phyloP scores from a whole-genome alignment of 1,140 invertebrate species.

The Leptopilina clavipes region DNA sequence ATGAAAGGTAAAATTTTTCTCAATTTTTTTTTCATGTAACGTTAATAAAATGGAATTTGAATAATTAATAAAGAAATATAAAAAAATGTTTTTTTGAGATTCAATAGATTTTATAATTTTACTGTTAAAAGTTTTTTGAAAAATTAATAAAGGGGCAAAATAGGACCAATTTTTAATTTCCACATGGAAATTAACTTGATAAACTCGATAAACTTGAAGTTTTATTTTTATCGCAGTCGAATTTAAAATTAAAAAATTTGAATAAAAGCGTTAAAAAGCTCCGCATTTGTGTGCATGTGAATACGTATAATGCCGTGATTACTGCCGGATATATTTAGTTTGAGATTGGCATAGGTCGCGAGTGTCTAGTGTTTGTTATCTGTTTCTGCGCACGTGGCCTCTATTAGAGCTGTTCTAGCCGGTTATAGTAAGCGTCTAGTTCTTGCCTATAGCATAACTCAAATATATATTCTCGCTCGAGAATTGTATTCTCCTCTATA shows the following conservation, averaged over 20 bases:
- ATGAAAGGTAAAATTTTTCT: no score
- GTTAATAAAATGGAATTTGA: no score
- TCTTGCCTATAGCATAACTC: conserved; percentile 42
- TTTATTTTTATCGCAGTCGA: not conserved
- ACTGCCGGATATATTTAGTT: conserved; percentile 70
- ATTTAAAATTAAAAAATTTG: not conserved
- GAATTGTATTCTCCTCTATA: no score
- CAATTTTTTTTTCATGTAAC: no score
- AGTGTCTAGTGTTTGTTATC: conserved; percentile 61
- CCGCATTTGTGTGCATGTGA: conserved; percentile 32
- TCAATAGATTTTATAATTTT: no score
- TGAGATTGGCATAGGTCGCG: conserved; percentile 71
- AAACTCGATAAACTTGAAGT: no score
- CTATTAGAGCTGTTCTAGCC: conserved; percentile 60
- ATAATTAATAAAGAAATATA: no score
- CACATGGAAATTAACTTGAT: no score
- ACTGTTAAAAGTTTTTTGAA: no score
- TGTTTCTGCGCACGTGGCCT: conserved; percentile 69
- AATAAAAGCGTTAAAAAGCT: not conserved
- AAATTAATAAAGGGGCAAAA: no score
- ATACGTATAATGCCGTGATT: conserved; percentile 58
- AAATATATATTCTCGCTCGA: not conserved
- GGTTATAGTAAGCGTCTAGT: conserved; percentile 63
- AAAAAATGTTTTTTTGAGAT: no score
- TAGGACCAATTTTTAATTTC: no score